A percentile compares a stretch with the other conserved stretches of the same genome.
Evolutionary conservation across 2,888 invertebrate genomes (phyloP).

Genomic region (Agrochola lychnidis): DNA sequence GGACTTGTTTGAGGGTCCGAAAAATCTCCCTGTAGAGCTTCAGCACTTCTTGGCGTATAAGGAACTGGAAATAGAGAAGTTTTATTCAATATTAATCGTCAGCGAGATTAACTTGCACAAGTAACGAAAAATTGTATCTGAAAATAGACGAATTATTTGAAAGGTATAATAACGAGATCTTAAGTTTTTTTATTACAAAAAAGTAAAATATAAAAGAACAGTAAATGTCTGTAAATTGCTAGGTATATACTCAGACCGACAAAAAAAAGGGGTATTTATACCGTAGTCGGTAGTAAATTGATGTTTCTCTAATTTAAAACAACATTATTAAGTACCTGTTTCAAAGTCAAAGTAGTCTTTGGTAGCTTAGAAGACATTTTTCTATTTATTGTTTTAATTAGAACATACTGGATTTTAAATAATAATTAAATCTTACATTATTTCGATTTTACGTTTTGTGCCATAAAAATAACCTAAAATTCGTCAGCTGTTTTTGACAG

Average conservation of each 20-base stretch:
- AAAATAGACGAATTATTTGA: not conserved
- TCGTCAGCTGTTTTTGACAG: conserved; percentile 57
- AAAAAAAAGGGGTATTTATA: too few relatives aligned
- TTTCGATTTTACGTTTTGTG: not conserved
- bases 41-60: conserved; percentile 94
- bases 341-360: conserved; percentile 89
- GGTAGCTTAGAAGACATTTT: conserved; percentile 84
- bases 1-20: conserved; percentile 92
- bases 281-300: too few relatives aligned
- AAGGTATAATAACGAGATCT: not conserved
- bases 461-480: conserved; percentile 39
- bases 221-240: too few relatives aligned
- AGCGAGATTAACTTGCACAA: not conserved
- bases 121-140: not conserved
- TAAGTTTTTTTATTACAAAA: not conserved
- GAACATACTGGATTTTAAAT: too few relatives aligned
- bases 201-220: too few relatives aligned
- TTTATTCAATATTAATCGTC: not conserved
- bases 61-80: conserved; percentile 91
- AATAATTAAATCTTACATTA: not conserved
- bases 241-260: too few relatives aligned
- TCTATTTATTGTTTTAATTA: not conserved
- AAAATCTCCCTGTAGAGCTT: conserved; percentile 94
- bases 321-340: conserved; percentile 92
- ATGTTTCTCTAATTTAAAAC: not conserved